Conservation (phyloP, 2,797 vertebrate species). For the Anabacerthia variegaticeps region DNA sequence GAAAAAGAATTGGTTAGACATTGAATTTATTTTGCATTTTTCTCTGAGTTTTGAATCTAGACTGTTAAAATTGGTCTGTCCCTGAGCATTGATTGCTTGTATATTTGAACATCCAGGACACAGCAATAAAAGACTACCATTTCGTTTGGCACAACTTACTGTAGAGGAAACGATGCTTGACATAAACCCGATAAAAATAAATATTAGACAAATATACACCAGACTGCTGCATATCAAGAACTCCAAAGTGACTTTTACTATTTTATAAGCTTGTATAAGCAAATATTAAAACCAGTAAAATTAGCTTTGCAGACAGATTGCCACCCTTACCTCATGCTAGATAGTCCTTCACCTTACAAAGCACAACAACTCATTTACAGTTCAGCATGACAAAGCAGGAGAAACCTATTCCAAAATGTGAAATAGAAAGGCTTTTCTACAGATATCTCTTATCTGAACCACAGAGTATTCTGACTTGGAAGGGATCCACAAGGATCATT, state of each 20-base stretch:
- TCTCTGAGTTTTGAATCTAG: neutral
- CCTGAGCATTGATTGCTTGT: neutral
- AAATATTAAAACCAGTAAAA: neutral
- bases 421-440: neutral
- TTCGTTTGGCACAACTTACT: neutral
- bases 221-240: neutral
- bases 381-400: neutral
- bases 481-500: neutral
- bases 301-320: neutral
- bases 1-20: neutral
- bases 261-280: neutral
- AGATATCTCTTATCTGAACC: neutral
- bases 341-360: neutral
- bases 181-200: conserved; percentile 1
- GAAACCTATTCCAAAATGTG: neutral
- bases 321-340: neutral
- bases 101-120: neutral
- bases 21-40: neutral
- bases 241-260: neutral
- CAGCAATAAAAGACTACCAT: neutral
- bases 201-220: neutral
- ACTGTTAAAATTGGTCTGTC: neutral
- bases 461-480: neutral
- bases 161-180: neutral
- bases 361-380: neutral